Percentiles rank a stretch among this genome's conserved stretches.
Evolutionary conservation across 2,888 invertebrate species (phyloP).

Genomic region (Lapara coniferarum): DNA sequence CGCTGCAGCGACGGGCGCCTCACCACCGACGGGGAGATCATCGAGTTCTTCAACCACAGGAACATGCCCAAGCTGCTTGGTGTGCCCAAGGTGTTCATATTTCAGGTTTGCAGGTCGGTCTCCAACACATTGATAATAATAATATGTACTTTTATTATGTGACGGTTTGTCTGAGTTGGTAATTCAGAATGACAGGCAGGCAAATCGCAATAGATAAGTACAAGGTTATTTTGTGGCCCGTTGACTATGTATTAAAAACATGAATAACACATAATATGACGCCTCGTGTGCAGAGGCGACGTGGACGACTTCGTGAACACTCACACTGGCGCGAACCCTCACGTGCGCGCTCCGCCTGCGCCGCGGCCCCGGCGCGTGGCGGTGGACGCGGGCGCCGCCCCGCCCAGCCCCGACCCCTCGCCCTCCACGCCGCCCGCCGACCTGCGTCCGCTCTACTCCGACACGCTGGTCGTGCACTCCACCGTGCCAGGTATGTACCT

Average conservation of each 20-base stretch:
- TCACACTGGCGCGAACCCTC: constrained; percentile 34
- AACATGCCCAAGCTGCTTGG: constrained; percentile 78
- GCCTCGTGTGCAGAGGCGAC: constrained; percentile 45
- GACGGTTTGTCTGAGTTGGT: no score
- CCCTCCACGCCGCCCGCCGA: constrained; percentile 23
- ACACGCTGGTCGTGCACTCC: constrained; percentile 87
- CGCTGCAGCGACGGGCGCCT: constrained; percentile 82
- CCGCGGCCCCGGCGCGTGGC: constrained; percentile 36
- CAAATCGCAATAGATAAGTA: no score
- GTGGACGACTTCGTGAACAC: constrained; percentile 45
- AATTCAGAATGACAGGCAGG: no score
- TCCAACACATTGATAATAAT: not conserved
- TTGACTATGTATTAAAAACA: no score
- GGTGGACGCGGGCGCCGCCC: constrained; percentile 38
- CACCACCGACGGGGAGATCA: constrained; percentile 78
- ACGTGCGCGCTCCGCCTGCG: constrained; percentile 26
- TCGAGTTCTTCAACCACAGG: constrained; percentile 83
- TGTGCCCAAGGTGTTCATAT: constrained; percentile 89
- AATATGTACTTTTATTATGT: no score
- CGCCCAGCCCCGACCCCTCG: constrained; percentile 34
- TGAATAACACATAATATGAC: not conserved
- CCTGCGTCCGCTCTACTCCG: constrained; percentile 66
- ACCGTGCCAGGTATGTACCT: constrained; percentile 68
- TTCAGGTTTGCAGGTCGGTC: constrained; percentile 86
- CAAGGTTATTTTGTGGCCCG: no score